These are phyloP conservation scores for Lepus oiostolus DNA, from an alignment of 2,797 vertebrate species.

Conservation along the genomic window DNA sequence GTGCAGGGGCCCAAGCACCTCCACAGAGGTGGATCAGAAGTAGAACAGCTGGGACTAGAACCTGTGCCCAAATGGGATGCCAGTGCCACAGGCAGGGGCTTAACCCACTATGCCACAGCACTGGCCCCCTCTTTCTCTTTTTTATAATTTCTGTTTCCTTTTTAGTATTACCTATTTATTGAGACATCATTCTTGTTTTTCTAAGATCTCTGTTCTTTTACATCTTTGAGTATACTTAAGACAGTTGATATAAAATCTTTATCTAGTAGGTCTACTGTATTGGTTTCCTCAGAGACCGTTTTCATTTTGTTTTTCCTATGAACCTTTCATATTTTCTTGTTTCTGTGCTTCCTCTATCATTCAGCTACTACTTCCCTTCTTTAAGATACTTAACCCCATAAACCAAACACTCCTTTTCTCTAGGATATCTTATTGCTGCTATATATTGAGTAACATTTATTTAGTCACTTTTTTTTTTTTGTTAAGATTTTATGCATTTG, in stretches of 20 bases:
- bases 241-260: background rate
- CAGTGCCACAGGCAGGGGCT: no score
- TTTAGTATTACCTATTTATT: conserved; percentile 12
- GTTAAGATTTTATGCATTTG: background rate
- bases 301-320: background rate
- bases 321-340: background rate
- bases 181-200: background rate
- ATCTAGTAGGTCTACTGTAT: background rate
- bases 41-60: no score
- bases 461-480: background rate
- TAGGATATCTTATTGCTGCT: background rate
- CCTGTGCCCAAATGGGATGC: no score
- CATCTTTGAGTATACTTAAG: background rate
- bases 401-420: background rate
- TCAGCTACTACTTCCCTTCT: background rate
- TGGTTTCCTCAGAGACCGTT: background rate
- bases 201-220: background rate
- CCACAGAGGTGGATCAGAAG: no score
- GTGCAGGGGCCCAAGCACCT: no score
- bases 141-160: background rate
- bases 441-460: background rate
- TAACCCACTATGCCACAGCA: no score
- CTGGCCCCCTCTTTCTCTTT: background rate
- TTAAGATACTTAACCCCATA: background rate
- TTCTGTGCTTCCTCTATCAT: background rate